Evolutionary conservation across 1,140 invertebrate genomes (phyloP).

Genomic region (Drosophila yakuba): DNA sequence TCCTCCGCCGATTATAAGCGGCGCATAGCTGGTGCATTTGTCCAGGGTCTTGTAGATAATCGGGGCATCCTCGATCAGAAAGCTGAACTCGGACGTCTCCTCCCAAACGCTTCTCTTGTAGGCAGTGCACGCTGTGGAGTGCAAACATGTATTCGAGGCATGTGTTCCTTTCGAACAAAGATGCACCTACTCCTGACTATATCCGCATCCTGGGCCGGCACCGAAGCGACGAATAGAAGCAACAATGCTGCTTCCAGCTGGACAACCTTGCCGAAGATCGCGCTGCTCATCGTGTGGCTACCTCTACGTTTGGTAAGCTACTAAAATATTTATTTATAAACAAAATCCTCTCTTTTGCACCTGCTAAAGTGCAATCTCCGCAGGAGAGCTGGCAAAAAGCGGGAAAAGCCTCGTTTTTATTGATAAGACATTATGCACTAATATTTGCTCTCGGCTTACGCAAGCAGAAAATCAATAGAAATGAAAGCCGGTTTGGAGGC

Average conservation of each 20-base stretch:
- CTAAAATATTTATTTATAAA: constrained; percentile 16
- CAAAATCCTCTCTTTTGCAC: constrained; percentile 7
- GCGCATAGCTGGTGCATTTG: constrained; percentile 56
- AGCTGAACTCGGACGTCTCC: constrained; percentile 44
- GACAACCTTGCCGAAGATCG: background rate
- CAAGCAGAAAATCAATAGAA: constrained; percentile 13
- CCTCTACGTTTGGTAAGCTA: constrained; percentile 13
- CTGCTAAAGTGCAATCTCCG: constrained; percentile 8
- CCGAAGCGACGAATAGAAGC: background rate
- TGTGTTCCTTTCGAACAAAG: background rate
- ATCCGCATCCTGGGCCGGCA: constrained; percentile 27
- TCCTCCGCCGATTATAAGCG: constrained; percentile 56
- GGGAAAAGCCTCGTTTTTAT: constrained; percentile 9
- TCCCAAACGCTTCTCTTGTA: constrained; percentile 63
- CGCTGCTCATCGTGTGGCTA: constrained; percentile 17
- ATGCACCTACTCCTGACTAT: constrained; percentile 29
- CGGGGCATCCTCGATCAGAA: constrained; percentile 23
- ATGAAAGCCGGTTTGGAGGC: constrained; percentile 2
- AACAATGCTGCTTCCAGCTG: constrained; percentile 1
- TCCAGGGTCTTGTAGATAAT: constrained; percentile 42
- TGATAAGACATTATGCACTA: constrained; percentile 32
- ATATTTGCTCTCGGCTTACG: constrained; percentile 4
- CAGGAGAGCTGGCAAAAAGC: constrained; percentile 13
- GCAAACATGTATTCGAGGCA: background rate
- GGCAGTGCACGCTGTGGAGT: constrained; percentile 44